Evolutionary conservation across 2,888 invertebrate species (phyloP).

Genomic region (Zonitis immaculata): DNA sequence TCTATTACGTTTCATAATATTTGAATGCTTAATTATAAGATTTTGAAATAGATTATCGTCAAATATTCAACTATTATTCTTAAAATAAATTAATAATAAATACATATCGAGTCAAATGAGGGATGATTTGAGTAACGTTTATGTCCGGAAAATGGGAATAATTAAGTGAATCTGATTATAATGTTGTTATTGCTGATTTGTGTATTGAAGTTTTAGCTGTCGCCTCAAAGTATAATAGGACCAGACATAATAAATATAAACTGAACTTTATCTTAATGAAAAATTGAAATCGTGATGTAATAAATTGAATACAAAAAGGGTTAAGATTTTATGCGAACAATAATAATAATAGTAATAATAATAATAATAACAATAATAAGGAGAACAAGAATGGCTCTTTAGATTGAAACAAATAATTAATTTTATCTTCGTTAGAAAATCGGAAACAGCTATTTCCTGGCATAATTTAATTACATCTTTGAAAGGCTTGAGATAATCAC

Average conservation of each 20-base stretch:
- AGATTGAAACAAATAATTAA: conserved; percentile 30
- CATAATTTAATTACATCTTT: conserved; percentile 33
- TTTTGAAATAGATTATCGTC: conserved; percentile 17
- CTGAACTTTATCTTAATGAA: conserved; percentile 13
- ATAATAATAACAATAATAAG: no score
- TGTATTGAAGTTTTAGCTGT: no score
- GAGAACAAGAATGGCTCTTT: no score
- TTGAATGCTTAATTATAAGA: conserved; percentile 23
- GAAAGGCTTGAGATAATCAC: conserved; percentile 33
- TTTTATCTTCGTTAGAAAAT: conserved; percentile 30
- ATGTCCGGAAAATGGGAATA: no score
- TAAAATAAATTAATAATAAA: no score
- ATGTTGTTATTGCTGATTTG: background rate
- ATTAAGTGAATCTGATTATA: conserved; percentile 1
- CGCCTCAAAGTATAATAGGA: background rate
- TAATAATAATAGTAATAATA: no score
- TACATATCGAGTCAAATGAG: no score
- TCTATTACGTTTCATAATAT: conserved; percentile 21
- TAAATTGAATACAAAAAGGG: conserved; percentile 8
- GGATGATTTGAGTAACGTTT: no score
- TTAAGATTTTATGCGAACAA: no score
- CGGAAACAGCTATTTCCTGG: conserved; percentile 33
- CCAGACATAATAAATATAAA: conserved; percentile 1
- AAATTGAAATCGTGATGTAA: conserved; percentile 17
- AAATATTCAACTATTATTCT: conserved; percentile 18